Base-by-base conservation (phyloP, 2,797 vertebrate species). In the Silurus aristotelis region DNA sequence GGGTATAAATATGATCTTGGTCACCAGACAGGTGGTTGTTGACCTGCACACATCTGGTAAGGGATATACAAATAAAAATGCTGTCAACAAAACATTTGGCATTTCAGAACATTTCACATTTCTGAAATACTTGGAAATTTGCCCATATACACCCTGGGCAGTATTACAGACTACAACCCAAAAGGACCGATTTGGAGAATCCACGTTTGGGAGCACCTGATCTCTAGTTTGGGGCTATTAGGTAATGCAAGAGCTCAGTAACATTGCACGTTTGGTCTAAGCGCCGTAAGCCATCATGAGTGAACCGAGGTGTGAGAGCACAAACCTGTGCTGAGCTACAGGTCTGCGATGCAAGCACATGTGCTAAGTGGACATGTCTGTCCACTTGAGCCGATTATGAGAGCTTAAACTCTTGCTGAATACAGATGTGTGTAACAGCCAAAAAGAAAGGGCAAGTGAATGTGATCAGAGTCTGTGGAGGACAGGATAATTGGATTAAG, bases 341-440 rank as follows among this genome's bases (percentile, higher is more conserved):
- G 56, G 31, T 77, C 17, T 58, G 68, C 72, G 20, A 17, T 70
- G 48, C 46, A 60, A 86, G 17, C 46, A 6, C 56, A 60, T 72
- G 66, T 15, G 46, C 55, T 27, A 66, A 56, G 72, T 9, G 22
- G 48, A 73, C 68, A 67, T 80, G 67, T 38, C 15, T 73, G 31
- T 79, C 66, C 66, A 71, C 81, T 83, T 64, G 56, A 78, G 85
- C 60, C 25, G 76, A 87, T 84, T 83, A 83, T 46, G 14, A 64
- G 31, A 31, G 60, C n/a, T 75, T 84, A 80, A 73, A 80, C 82
- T 48, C 64, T 66, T 68, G 20, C 48, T 64, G 76, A 80, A 83
- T 73, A 60, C 85, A 87, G 77, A 80, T 73, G 76, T 80, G 68
- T 56, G 61, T 67, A 83, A 83, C 48, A 67, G 56, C 22, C 52